phyloP scores from a whole-genome alignment of 2,797 vertebrate genomes.

The Tapera naevia region DNA sequence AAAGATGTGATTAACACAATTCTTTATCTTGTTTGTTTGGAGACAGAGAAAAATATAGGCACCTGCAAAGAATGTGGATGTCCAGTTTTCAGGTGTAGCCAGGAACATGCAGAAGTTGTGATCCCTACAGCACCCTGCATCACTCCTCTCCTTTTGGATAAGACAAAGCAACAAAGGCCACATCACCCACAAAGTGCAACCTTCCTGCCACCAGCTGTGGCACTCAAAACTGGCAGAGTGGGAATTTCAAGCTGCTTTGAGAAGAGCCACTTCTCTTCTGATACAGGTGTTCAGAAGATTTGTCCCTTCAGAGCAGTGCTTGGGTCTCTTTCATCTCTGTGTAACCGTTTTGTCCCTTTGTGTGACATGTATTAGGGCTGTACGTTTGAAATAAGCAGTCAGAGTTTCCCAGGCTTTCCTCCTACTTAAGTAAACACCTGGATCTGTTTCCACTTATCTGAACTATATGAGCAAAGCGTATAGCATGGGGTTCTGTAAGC shows the following conservation, averaged over 20 bases:
- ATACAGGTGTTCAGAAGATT: not conserved
- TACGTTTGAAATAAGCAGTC: not conserved
- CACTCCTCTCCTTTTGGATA: not conserved
- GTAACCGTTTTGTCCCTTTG: not conserved
- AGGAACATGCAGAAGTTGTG: not conserved
- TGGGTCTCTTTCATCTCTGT: not conserved
- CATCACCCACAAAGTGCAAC: not conserved
- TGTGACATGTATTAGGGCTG: not conserved
- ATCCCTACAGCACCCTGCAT: not conserved
- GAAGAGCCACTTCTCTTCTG: not conserved
- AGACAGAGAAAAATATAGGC: not conserved
- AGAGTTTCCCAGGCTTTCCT: not conserved
- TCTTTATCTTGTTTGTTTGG: not conserved
- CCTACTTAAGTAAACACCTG: not conserved
- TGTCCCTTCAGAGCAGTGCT: not conserved
- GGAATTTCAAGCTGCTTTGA: not conserved
- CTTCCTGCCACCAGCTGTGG: not conserved
- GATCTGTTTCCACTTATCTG: not conserved
- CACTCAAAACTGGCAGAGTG: not conserved
- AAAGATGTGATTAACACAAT: not conserved
- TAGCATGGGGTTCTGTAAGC: not conserved
- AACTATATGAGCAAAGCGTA: not conserved
- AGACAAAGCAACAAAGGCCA: not conserved
- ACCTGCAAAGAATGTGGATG: not conserved
- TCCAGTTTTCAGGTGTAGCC: not conserved